Conservation (phyloP, 2,888 invertebrate genomes). For the Neoascia interrupta region DNA sequence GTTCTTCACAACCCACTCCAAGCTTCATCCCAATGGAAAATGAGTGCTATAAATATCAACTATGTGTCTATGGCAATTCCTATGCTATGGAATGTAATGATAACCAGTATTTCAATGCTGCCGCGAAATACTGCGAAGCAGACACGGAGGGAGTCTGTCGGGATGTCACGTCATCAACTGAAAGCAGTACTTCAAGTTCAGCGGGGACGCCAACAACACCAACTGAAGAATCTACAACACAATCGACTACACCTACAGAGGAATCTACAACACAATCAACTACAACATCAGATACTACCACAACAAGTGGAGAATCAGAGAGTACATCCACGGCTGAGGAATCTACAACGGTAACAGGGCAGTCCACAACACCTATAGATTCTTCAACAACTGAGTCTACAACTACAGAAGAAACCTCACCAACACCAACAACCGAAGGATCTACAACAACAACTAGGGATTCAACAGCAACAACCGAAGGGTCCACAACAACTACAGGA, state of each 20-base stretch:
- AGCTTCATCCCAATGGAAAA: conserved; percentile 58
- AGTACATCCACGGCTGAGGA: conserved; percentile 18
- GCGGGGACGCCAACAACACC: too few species aligned
- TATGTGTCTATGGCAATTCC: conserved; percentile 69
- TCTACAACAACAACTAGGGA: background rate
- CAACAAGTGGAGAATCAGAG: conserved; percentile 2
- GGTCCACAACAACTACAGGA: background rate
- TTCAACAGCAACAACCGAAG: conserved; percentile 6
- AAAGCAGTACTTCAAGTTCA: too few species aligned
- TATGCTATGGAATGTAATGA: conserved; percentile 69
- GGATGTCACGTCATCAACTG: background rate
- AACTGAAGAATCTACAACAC: conserved; percentile 23
- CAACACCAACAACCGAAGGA: conserved; percentile 22
- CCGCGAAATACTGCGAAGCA: conserved; percentile 65
- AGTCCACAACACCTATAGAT: background rate
- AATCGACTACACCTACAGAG: background rate
- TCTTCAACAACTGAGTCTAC: background rate
- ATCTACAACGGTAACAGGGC: background rate
- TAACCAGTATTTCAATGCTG: conserved; percentile 68
- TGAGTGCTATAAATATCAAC: conserved; percentile 71
- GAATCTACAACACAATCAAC: background rate
- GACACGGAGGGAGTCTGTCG: conserved; percentile 70
- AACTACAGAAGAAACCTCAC: background rate
- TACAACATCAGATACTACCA: background rate
- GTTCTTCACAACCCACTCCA: background rate